Percentiles rank a stretch among this genome's conserved stretches.
Conservation (phyloP, 2,888 invertebrate genomes). For the Trissoscelio sp. region DNA sequence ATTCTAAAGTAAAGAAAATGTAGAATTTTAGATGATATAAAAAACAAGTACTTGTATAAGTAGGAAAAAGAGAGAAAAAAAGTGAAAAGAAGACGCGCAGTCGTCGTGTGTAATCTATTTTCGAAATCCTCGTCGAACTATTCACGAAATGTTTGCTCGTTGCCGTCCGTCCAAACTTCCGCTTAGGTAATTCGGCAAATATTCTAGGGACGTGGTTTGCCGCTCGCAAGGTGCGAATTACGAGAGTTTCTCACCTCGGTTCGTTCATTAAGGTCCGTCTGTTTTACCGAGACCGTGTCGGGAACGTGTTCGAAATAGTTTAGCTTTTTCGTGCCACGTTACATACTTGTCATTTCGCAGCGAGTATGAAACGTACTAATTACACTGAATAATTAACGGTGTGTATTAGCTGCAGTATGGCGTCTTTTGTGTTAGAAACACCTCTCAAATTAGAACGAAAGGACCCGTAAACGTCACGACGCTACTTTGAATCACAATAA, state of each 20-base stretch:
- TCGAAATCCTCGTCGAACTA: conserved; percentile 64
- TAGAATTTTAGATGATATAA: too few species aligned
- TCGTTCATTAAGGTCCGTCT: conserved; percentile 71
- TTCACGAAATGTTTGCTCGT: conserved; percentile 75
- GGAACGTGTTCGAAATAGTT: conserved; percentile 68
- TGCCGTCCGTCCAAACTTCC: conserved; percentile 77
- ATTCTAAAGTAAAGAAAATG: too few species aligned
- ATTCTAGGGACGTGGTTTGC: conserved; percentile 72
- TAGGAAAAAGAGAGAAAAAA: neutral
- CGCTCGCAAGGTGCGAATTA: conserved; percentile 71
- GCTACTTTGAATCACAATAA: conserved; percentile 18
- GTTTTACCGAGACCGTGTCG: conserved; percentile 59
- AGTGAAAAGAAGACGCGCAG: conserved; percentile 2
- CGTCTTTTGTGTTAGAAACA: conserved; percentile 46
- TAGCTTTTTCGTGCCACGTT: conserved; percentile 58
- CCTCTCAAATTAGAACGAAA: conserved; percentile 45
- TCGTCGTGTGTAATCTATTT: conserved; percentile 62
- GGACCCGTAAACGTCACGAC: conserved; percentile 17
- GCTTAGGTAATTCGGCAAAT: conserved; percentile 77
- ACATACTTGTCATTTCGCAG: conserved; percentile 58
- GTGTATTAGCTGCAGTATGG: conserved; percentile 41
- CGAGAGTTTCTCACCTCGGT: conserved; percentile 70
- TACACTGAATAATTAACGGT: conserved; percentile 55
- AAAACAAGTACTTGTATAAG: too few species aligned
- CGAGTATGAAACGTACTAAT: conserved; percentile 57